Percentiles rank a stretch among this genome's conserved stretches.
Evolutionary conservation across 2,113 vertebrate species (phyloP).

Genomic region (Salvelinus alpinus): DNA sequence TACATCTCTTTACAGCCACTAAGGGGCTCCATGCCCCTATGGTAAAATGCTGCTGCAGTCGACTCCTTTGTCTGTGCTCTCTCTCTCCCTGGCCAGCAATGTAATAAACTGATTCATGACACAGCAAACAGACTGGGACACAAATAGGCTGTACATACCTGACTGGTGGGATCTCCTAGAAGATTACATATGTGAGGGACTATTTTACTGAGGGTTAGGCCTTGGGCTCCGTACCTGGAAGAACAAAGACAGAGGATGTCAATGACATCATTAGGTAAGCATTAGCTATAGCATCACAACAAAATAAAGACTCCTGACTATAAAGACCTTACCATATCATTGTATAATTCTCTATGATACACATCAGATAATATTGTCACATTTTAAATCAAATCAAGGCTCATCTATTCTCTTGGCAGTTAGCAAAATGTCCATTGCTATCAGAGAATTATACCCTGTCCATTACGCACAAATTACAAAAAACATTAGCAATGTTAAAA

Average conservation of each 20-base stretch:
- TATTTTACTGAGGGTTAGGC: constrained; percentile 96
- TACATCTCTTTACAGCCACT: neutral
- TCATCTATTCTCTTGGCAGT: neutral
- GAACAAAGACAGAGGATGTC: constrained; percentile 3
- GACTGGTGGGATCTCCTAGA: constrained; percentile 94
- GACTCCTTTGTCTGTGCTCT: neutral
- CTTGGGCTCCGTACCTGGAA: constrained; percentile 93
- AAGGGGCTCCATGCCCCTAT: neutral
- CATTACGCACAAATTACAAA: neutral
- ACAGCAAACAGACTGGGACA: neutral
- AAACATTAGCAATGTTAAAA: neutral
- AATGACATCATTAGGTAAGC: neutral
- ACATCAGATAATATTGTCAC: neutral
- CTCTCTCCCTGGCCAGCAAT: neutral
- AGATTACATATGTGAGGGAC: constrained; percentile 99
- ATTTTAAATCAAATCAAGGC: neutral
- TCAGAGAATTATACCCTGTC: neutral
- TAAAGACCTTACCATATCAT: neutral
- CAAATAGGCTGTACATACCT: constrained; percentile 72
- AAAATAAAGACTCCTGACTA: neutral
- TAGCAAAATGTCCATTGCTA: neutral
- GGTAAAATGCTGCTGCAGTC: neutral
- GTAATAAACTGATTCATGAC: constrained; percentile 5
- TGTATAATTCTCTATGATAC: neutral
- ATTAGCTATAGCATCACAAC: neutral